Evolutionary conservation across 2,113 vertebrate genomes (phyloP).

Genomic region (Circaetus cinerascens): DNA sequence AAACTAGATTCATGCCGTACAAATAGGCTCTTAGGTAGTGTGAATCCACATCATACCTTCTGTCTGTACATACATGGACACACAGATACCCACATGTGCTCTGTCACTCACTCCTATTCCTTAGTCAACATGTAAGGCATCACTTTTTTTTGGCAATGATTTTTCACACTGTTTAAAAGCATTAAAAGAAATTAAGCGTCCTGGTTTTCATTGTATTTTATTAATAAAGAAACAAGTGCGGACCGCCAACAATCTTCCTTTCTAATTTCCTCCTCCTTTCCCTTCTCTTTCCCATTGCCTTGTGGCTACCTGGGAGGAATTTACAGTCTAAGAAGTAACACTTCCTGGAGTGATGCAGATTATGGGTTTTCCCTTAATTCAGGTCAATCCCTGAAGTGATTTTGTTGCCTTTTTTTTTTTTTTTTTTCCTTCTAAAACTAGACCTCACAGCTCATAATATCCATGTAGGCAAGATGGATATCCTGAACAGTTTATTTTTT

Average conservation of each 20-base stretch:
- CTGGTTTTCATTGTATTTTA: neutral
- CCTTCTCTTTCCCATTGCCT: neutral
- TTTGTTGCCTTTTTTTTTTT: neutral
- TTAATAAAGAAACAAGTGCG: neutral
- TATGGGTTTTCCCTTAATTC: neutral
- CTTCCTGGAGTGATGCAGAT: neutral
- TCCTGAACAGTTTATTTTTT: neutral
- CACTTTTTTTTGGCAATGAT: neutral
- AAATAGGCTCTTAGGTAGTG: accelerated
- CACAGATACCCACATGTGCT: accelerated
- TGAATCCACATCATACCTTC: neutral
- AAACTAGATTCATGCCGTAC: neutral
- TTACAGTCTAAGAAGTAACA: neutral
- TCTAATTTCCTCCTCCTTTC: neutral
- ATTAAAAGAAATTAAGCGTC: neutral
- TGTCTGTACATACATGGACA: neutral
- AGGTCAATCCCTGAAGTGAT: neutral
- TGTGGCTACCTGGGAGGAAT: neutral
- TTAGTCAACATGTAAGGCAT: neutral
- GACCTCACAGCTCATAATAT: neutral
- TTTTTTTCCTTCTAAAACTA: neutral
- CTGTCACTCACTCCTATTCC: neutral
- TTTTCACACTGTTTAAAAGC: neutral
- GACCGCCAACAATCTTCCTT: neutral
- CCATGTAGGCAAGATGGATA: neutral